Conservation (phyloP, 2,888 invertebrate genomes). For the Cyrtodaria siliqua region DNA sequence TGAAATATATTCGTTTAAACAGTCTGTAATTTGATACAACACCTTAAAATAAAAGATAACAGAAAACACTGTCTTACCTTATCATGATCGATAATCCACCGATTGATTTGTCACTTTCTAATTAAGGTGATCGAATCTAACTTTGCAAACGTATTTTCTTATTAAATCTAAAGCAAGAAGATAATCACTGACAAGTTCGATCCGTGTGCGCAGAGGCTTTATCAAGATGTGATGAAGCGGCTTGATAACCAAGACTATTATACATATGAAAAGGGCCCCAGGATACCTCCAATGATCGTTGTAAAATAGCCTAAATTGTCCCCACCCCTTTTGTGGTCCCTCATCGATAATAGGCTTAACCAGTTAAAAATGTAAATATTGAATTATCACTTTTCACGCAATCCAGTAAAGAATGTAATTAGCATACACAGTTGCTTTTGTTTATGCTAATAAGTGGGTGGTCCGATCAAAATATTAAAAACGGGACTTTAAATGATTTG, state of each 20-base stretch:
- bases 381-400: conserved; percentile 1
- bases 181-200: conserved; percentile 12
- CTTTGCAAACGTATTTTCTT: too few relatives aligned
- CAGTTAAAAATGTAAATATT: conserved; percentile 2
- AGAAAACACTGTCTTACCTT: too few relatives aligned
- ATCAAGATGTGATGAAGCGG: conserved; percentile 34
- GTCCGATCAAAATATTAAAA: not conserved
- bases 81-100: too few relatives aligned
- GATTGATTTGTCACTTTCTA: too few relatives aligned
- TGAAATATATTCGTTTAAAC: too few relatives aligned
- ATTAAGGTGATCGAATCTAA: too few relatives aligned
- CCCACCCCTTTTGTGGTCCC: too few relatives aligned
- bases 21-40: too few relatives aligned
- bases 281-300: not conserved
- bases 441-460: conserved; percentile 33
- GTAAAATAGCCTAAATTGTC: not conserved
- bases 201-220: conserved; percentile 19
- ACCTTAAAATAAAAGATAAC: too few relatives aligned
- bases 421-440: not conserved
- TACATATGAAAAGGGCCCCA: conserved; percentile 6
- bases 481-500: too few relatives aligned
- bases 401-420: not conserved
- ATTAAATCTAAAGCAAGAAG: too few relatives aligned
- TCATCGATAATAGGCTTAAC: too few relatives aligned
- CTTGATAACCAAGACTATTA: conserved; percentile 14